Evolutionary conservation across 1,140 invertebrate species (phyloP), one percentile per base, ranked within the genome.

Genomic region (Meloidogyne chitwoodi): DNA sequence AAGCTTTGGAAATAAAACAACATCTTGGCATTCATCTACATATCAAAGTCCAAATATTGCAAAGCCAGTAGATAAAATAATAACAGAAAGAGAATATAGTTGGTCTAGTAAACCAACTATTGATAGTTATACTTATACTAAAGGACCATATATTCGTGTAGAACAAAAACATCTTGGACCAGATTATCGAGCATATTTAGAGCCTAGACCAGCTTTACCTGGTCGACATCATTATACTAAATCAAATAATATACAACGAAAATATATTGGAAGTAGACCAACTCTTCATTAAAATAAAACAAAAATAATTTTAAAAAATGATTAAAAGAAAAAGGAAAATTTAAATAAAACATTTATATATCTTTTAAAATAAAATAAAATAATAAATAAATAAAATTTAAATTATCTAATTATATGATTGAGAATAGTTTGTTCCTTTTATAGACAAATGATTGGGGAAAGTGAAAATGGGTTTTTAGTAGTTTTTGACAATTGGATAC

Each of bases 111-210:
- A 56, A 56, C 48, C 48, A 56, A n/a, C 5, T 24, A 41, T 67
- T 8, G 29, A 67, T 10, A 67, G 65, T n/a, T 67, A 67, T 41
- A 67, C 29, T 5, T 34, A 19, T 22, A 67, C 65, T 34, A 67
- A 67, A 41, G 65, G 65, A 1, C 65, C 65, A 19, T 67, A 67
- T 41, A 67, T 67, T 41, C 65, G 65, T 1, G 22, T 67, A 41
- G 65, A 67, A 41, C 29, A 31, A 31, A 67, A 67, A 31, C 65
- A 67, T 31, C 22, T 5, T 5, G 65, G 65, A 8, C 65, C 65
- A 8, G 65, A 67, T 41, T 67, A 67, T n/a, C 65, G 65, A 31
- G 65, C 65, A 19, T 41, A 67, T 67, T 41, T 67, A 22, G 29
- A 67, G 65, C 65, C 65, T 8, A 19, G 65, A 34, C 65, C 65